phyloP scores from a whole-genome alignment of 2,113 vertebrate genomes.

The Clarias macrocephalus region DNA sequence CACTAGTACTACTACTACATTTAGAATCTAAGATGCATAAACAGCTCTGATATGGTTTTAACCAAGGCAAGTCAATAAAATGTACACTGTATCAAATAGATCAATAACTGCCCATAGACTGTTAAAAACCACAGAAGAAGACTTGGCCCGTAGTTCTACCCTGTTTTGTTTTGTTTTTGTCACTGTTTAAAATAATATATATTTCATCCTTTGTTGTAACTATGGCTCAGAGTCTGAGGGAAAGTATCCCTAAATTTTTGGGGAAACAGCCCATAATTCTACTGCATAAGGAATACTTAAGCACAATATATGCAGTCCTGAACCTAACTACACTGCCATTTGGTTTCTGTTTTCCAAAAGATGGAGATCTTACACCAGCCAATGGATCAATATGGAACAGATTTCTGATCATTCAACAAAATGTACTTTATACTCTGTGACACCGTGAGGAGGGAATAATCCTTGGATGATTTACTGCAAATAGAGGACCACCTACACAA shows the following conservation, averaged over 20 bases:
- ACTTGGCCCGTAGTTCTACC: not conserved
- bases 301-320: not conserved
- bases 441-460: constrained; percentile 23
- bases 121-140: not conserved
- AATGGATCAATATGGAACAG: constrained; percentile 23
- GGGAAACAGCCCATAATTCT: constrained; percentile 14
- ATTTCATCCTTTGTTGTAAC: not conserved
- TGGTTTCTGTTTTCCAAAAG: constrained; percentile 20
- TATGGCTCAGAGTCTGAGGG: not conserved
- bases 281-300: not conserved
- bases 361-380: not conserved
- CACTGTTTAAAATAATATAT: not conserved
- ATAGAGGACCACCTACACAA: constrained; percentile 8
- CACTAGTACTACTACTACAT: not conserved
- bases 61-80: not conserved
- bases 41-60: no score
- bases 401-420: constrained; percentile 24
- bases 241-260: not conserved
- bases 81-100: no score
- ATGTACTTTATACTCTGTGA: not conserved
- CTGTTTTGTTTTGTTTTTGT: not conserved
- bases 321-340: not conserved
- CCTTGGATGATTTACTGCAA: constrained; percentile 15
- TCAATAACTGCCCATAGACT: not conserved
- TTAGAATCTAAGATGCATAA: not conserved